A percentile compares a stretch with the other conserved stretches of the same genome.
Conservation (phyloP, 2,888 invertebrate species). For the Mesochorus sp. region DNA sequence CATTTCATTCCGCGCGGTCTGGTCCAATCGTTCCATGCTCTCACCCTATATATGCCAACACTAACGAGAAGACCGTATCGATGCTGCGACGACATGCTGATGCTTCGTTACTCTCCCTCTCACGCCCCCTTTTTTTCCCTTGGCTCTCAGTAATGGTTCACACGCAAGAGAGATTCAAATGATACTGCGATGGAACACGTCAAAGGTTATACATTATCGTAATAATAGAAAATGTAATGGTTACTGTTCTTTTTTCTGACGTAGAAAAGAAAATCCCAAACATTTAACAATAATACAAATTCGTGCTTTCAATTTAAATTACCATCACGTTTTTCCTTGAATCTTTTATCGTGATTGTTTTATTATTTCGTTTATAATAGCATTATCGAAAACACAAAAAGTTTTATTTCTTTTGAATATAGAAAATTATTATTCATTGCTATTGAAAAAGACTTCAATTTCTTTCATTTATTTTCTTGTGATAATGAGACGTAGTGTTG, state of each 20-base stretch:
- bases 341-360: too few species aligned
- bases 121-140: not conserved
- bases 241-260: not conserved
- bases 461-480: too few species aligned
- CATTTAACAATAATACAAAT: not conserved
- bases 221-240: not conserved
- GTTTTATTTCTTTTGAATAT: too few species aligned
- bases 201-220: not conserved
- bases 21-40: conserved; percentile 63
- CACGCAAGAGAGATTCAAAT: conserved; percentile 7
- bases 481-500: too few species aligned
- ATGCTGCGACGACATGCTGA: conserved; percentile 27
- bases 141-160: conserved; percentile 11
- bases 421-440: too few species aligned
- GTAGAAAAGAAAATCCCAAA: not conserved
- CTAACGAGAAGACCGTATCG: conserved; percentile 64
- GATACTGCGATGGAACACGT: not conserved
- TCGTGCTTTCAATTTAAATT: too few species aligned
- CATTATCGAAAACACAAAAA: too few species aligned
- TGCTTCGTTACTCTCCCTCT: conserved; percentile 2
- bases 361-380: too few species aligned
- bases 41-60: conserved; percentile 26
- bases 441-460: too few species aligned
- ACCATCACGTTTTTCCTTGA: not conserved
- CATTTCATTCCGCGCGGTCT: conserved; percentile 65